Percentiles rank a stretch among this genome's conserved stretches.
Conservation (phyloP, 2,888 invertebrate species). For the Catocala sponsa region DNA sequence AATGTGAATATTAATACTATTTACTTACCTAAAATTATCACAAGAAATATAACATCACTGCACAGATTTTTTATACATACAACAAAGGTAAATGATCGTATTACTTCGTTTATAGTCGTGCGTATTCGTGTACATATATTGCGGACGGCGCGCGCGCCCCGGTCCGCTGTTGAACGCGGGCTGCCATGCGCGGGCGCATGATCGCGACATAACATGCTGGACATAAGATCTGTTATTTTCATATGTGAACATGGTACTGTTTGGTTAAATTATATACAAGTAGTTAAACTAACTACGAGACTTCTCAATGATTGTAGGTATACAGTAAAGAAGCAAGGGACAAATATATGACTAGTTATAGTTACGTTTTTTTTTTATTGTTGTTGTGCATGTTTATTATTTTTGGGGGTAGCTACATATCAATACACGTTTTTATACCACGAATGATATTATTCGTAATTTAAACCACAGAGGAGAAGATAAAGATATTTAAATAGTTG, state of each 20-base stretch:
- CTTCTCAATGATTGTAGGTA: too few species aligned
- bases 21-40: conserved; percentile 1
- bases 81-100: neutral
- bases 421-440: too few species aligned
- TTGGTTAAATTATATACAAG: neutral
- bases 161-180: conserved; percentile 6
- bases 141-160: conserved; percentile 10
- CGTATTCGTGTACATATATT: neutral
- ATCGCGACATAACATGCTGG: neutral
- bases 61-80: neutral
- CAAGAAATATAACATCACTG: conserved; percentile 3
- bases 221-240: conserved; percentile 5
- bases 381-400: too few species aligned
- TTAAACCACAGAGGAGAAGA: too few species aligned
- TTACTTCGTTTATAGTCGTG: neutral
- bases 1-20: neutral
- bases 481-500: too few species aligned
- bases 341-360: too few species aligned
- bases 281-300: too few species aligned
- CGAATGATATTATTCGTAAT: too few species aligned
- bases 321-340: too few species aligned
- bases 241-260: neutral
- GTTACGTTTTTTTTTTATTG: too few species aligned
- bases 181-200: neutral
- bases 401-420: too few species aligned